Conservation (phyloP, 2,888 invertebrate genomes). For the Cremastobaeus sp. region DNA sequence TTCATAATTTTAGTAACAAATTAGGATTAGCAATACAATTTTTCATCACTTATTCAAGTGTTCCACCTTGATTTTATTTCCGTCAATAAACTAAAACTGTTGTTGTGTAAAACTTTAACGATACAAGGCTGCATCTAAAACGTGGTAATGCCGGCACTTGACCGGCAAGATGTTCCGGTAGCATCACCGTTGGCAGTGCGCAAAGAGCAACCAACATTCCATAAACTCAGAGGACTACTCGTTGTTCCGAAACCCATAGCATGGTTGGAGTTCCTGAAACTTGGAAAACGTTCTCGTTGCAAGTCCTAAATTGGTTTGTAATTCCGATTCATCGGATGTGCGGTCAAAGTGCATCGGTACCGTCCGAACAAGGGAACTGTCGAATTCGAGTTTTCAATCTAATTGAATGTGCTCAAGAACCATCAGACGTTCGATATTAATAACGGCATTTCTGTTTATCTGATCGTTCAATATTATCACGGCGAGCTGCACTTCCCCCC, state of each 20-base stretch:
- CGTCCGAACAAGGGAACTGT: slow-evolving; percentile 66
- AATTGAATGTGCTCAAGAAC: slow-evolving; percentile 66
- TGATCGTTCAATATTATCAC: slow-evolving; percentile 43
- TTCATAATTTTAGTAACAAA: too few species aligned
- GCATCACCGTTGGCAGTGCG: slow-evolving; percentile 1
- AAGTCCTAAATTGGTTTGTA: slow-evolving; percentile 72
- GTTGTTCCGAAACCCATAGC: slow-evolving; percentile 39
- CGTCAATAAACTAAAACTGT: too few species aligned
- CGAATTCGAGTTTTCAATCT: slow-evolving; percentile 67
- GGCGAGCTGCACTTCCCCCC: slow-evolving; percentile 1
- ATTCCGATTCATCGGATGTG: slow-evolving; percentile 71
- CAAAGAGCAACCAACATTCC: slow-evolving; percentile 16
- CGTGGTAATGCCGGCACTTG: slow-evolving; percentile 12
- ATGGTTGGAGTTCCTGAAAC: slow-evolving; percentile 40
- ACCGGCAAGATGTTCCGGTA: slow-evolving; percentile 20
- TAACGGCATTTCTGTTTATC: slow-evolving; percentile 62
- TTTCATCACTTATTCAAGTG: too few species aligned
- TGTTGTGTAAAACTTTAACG: too few species aligned
- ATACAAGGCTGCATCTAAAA: not conserved
- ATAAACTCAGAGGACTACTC: slow-evolving; percentile 48
- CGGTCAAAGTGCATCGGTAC: slow-evolving; percentile 63
- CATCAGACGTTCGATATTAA: slow-evolving; percentile 61
- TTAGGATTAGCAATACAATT: too few species aligned
- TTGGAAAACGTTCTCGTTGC: slow-evolving; percentile 64
- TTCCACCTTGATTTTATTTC: slow-evolving; percentile 8